These are phyloP conservation scores for Andrena hattorfiana DNA, from an alignment of 2,888 invertebrate species.

Conservation along the genomic window DNA sequence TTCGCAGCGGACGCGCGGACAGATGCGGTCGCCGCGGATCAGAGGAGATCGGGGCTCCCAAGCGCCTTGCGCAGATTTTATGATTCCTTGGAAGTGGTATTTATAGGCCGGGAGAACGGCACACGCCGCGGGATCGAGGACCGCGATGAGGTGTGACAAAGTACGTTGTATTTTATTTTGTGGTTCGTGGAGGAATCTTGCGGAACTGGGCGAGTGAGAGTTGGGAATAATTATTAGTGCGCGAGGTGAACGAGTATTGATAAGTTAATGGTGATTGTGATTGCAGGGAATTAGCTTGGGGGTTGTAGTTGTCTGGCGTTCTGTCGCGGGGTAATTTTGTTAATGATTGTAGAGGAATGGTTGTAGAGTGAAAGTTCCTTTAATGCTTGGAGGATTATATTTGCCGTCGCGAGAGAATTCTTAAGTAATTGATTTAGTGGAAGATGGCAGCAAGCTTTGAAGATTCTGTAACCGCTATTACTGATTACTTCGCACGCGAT, in stretches of 20 bases:
- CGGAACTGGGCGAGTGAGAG: no score
- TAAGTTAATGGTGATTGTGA: no score
- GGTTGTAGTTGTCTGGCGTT: no score
- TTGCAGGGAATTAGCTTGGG: no score
- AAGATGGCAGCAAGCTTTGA: background rate
- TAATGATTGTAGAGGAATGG: no score
- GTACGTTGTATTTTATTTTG: background rate
- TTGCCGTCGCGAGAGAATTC: background rate
- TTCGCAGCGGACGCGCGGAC: background rate
- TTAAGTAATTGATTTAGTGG: background rate
- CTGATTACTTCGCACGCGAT: background rate
- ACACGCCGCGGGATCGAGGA: background rate
- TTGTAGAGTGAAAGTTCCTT: no score
- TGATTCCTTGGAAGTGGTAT: constrained; percentile 14
- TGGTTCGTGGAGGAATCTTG: no score
- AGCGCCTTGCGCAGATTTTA: constrained; percentile 19
- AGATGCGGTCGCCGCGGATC: background rate
- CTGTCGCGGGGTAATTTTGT: no score
- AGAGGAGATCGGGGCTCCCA: background rate
- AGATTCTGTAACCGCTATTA: background rate
- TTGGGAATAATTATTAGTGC: no score
- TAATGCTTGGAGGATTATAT: background rate
- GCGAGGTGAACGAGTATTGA: no score
- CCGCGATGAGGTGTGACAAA: background rate
- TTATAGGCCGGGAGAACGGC: constrained; percentile 13